Evolutionary conservation across 2,888 invertebrate species (phyloP).

Genomic region (Lumbricus terrestris): DNA sequence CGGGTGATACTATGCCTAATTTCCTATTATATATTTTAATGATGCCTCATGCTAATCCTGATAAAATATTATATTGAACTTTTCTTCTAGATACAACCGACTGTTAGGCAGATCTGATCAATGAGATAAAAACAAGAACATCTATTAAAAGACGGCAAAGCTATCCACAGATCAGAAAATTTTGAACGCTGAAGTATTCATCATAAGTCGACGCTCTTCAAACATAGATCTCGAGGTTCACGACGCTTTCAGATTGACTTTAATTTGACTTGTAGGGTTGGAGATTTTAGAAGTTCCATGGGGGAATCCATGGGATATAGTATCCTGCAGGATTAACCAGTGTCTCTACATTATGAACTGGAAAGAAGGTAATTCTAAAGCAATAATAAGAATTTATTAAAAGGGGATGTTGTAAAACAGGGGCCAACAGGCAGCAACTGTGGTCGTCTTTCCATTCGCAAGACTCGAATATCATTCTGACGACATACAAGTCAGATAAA

Average conservation of each 20-base stretch:
- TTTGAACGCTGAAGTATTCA: not conserved
- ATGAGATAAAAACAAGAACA: not conserved
- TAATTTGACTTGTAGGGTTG: not conserved
- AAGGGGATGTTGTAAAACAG: not conserved
- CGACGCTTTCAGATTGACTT: not conserved
- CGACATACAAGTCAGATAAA: not conserved
- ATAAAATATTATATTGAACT: too few species aligned
- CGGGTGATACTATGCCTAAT: too few species aligned
- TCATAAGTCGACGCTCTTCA: not conserved
- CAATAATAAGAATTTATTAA: not conserved
- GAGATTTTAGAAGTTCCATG: not conserved
- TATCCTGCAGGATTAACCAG: not conserved
- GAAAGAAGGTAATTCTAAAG: not conserved
- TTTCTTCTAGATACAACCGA: not conserved
- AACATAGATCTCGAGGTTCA: not conserved
- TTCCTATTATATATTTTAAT: too few species aligned
- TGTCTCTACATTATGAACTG: not conserved
- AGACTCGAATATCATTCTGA: not conserved
- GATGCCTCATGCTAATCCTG: too few species aligned
- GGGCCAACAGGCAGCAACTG: not conserved
- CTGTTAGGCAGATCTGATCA: not conserved
- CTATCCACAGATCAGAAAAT: not conserved
- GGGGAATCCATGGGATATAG: too few species aligned
- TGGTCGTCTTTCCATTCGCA: not conserved
- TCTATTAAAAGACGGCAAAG: not conserved